Evolutionary conservation across 2,113 vertebrate genomes (phyloP).

Genomic region (Mesocricetus auratus): DNA sequence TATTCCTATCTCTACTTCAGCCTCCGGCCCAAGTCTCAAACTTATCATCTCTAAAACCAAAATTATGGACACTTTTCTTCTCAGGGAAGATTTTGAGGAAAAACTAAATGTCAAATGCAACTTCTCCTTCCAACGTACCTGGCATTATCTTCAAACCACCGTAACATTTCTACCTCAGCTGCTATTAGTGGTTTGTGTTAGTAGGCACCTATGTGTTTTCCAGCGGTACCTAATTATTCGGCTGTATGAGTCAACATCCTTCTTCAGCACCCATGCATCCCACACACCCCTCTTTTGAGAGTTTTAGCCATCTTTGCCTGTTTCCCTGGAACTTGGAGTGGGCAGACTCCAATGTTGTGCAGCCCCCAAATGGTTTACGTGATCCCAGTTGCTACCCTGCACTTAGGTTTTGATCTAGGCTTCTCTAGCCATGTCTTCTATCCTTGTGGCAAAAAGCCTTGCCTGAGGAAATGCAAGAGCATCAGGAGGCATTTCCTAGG

Average conservation of each 20-base stretch:
- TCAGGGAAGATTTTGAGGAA: neutral
- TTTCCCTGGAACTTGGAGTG: neutral
- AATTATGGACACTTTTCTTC: neutral
- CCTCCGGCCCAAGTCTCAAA: neutral
- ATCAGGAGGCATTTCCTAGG: neutral
- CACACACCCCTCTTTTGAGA: neutral
- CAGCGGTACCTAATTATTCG: neutral
- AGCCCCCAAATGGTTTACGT: too few relatives aligned
- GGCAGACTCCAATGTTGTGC: too few relatives aligned
- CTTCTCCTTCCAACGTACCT: neutral
- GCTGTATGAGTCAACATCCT: neutral
- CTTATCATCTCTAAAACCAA: neutral
- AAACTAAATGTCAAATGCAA: neutral
- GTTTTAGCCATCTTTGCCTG: neutral
- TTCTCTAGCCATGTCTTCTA: neutral
- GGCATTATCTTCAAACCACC: neutral
- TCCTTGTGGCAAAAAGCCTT: neutral
- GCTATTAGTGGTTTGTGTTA: neutral
- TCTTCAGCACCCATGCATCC: neutral
- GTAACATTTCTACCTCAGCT: neutral
- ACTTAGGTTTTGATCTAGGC: too few relatives aligned
- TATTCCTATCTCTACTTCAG: neutral
- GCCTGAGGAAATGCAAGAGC: too few relatives aligned
- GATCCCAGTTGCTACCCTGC: neutral
- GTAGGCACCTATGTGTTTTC: neutral